Base-by-base conservation (phyloP, 2,888 invertebrate genomes). In the Drosophila picticornis region DNA sequence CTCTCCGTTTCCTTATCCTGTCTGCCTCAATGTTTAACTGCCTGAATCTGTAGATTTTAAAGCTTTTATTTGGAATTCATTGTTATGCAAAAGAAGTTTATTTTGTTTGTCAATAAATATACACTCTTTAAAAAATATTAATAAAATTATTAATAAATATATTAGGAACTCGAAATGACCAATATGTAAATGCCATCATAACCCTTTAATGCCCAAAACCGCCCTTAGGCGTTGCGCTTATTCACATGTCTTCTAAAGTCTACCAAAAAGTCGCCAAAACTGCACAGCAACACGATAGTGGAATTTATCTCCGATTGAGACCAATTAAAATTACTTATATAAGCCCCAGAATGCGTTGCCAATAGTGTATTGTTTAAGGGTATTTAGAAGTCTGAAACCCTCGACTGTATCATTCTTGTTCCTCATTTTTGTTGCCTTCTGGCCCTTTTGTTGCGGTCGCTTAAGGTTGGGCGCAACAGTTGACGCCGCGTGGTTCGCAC, bases 401-500 rank as follows among this genome's bases (percentile, higher is more conserved):
- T 32, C 32, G 10, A 29, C 32, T 22, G 36, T 10, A 22, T 0
- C 22, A 19, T 36, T 59, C 27, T 56, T 36, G 25, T 31, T 22
- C 4, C 25, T 31, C 27, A 11, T 51, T 69, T 32, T 13, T 27
- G 25, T 56, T 25, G 60, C 51, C 31, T 29, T 36, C 31, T 59
- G 43, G 31, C 55, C n/a, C 56, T 60, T 80, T 70, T 58, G 76
- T 58, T 61, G 55, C 40, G 59, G 63, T 59, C 43, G 57, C 16
- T 57, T 57, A 43, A 40, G 43, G 57, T 43, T 16, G 31, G 22
- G 68, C 64, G 72, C 75, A 81, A 80, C 75, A 68, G 48, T 65
- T 38, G 56, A 38, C 53, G 69, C 78, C 64, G 55, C 63, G 63
- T 61, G 71, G 85, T 88, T 85, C 90, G 85, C 85, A 85, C 88